These are phyloP conservation scores for Zaprionus tsacasi DNA, from an alignment of 1,140 invertebrate genomes.

Conservation along the genomic window DNA sequence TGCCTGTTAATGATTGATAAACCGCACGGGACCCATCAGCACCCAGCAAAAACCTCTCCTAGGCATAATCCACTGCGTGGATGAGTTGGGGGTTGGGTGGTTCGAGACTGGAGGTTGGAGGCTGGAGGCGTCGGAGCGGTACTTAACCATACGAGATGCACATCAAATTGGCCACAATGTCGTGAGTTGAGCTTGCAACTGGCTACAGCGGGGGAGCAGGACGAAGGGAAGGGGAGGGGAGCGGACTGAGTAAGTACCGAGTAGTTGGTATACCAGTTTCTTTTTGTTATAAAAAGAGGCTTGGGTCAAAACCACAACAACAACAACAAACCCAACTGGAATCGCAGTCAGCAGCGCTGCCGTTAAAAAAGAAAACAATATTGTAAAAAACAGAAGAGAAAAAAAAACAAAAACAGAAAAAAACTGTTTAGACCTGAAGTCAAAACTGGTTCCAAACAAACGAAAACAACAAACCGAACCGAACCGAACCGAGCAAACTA, in stretches of 20 bases:
- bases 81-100: no score
- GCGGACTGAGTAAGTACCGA: constrained; percentile 37
- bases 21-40: constrained; percentile 77
- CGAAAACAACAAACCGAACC: constrained; percentile 54
- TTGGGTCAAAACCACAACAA: constrained; percentile 76
- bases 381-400: constrained; percentile 50
- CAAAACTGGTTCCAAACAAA: constrained; percentile 67
- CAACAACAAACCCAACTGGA: constrained; percentile 35
- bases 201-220: background rate
- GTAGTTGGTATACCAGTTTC: constrained; percentile 77
- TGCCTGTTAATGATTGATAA: constrained; percentile 78
- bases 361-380: constrained; percentile 82
- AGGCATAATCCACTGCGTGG: background rate
- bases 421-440: constrained; percentile 80
- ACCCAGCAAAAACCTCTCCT: constrained; percentile 31
- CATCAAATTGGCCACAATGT: constrained; percentile 78
- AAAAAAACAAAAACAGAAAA: constrained; percentile 49
- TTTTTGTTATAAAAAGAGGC: constrained; percentile 79
- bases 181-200: constrained; percentile 53
- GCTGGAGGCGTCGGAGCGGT: background rate
- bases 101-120: background rate
- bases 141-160: constrained; percentile 46
- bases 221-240: constrained; percentile 4
- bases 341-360: constrained; percentile 61
- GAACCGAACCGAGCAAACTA: constrained; percentile 32